phyloP scores from a whole-genome alignment of 2,113 vertebrate genomes.

The Lontra canadensis region DNA sequence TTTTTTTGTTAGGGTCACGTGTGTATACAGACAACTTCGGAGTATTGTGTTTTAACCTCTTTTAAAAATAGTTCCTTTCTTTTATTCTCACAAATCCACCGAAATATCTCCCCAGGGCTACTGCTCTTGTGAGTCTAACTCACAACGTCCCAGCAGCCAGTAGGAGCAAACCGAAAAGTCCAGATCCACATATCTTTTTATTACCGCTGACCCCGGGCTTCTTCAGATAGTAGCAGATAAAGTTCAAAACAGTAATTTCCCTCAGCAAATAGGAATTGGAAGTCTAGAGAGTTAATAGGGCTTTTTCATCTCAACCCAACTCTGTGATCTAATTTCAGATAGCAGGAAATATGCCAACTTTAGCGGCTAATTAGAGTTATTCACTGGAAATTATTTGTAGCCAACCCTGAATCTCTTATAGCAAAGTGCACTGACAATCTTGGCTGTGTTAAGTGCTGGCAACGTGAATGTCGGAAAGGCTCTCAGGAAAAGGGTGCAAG shows the following conservation, averaged over 20 bases:
- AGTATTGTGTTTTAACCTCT: neutral
- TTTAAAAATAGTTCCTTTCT: neutral
- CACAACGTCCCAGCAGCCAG: slow-evolving; percentile 10
- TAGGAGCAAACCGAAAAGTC: slow-evolving; percentile 49
- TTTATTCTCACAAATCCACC: neutral
- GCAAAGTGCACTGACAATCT: slow-evolving; percentile 74
- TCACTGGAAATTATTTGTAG: slow-evolving; percentile 85
- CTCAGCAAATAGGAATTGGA: slow-evolving; percentile 81
- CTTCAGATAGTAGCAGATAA: slow-evolving; percentile 82
- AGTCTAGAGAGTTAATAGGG: slow-evolving; percentile 81
- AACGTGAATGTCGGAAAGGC: slow-evolving; percentile 55
- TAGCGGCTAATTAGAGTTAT: slow-evolving; percentile 84
- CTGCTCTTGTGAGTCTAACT: slow-evolving; percentile 64
- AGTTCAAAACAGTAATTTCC: slow-evolving; percentile 85
- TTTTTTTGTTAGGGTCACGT: neutral
- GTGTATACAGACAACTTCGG: neutral
- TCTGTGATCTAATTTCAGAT: slow-evolving; percentile 88
- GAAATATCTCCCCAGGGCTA: neutral
- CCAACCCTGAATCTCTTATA: slow-evolving; percentile 81
- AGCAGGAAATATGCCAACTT: slow-evolving; percentile 85
- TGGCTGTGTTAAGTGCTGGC: slow-evolving; percentile 68
- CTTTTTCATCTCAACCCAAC: slow-evolving; percentile 83
- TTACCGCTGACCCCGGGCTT: slow-evolving; percentile 78
- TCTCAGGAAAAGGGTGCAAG: slow-evolving; percentile 48
- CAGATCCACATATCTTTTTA: slow-evolving; percentile 62